Evolutionary conservation across 2,888 invertebrate genomes (phyloP).

Genomic region (Drosophila recens): DNA sequence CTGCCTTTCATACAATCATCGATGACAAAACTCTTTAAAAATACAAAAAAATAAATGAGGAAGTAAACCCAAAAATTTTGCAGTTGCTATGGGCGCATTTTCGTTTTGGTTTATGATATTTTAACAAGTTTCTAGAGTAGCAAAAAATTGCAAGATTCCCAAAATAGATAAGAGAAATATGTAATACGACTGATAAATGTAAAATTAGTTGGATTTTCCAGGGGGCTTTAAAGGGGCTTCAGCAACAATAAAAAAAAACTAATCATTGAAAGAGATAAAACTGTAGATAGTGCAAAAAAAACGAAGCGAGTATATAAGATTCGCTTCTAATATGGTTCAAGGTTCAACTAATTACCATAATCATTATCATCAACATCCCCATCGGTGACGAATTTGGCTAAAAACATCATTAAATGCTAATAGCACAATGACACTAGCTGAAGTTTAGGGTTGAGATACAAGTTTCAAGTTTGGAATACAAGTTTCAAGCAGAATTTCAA

Average conservation of each 20-base stretch:
- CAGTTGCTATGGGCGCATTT: conserved; percentile 6
- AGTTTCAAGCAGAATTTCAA: neutral
- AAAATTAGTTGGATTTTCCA: conserved; percentile 17
- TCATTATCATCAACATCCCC: conserved; percentile 23
- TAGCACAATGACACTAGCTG: conserved; percentile 37
- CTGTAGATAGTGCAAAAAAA: conserved; percentile 24
- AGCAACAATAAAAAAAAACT: neutral
- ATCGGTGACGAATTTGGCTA: conserved; percentile 52
- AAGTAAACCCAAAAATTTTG: neutral
- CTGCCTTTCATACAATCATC: conserved; percentile 16
- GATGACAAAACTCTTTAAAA: conserved; percentile 37
- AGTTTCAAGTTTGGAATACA: neutral
- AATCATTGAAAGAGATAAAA: conserved; percentile 25
- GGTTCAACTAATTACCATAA: conserved; percentile 46
- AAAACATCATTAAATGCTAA: conserved; percentile 17
- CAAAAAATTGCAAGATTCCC: conserved; percentile 4
- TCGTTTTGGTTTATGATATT: conserved; percentile 2
- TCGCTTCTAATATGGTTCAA: conserved; percentile 50
- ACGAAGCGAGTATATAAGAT: conserved; percentile 3
- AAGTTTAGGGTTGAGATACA: neutral
- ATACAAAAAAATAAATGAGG: neutral
- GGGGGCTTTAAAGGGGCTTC: neutral
- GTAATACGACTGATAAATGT: conserved; percentile 36
- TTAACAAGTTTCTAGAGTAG: neutral
- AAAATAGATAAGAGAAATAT: conserved; percentile 38